Base-by-base conservation (phyloP, 2,113 vertebrate species). In the Pogonocichla stellata region DNA sequence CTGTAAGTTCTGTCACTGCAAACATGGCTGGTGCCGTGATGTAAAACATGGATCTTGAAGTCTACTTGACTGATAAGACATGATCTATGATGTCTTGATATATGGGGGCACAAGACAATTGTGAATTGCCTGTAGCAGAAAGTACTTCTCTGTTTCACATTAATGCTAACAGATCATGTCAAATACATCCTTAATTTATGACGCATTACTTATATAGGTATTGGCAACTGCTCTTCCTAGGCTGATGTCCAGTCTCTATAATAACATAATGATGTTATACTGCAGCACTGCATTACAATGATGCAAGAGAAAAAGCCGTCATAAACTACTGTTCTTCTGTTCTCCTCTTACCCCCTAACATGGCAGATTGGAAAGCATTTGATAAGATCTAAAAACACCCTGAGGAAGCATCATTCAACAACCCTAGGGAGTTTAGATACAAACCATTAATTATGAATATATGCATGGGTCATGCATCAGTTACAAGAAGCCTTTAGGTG, bases 291-390 rank as follows among this genome's bases (percentile, higher is more conserved):
- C 34, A 36, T 18, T 82, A 24, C 14, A 71, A 62, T 19, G 18
- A 26, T 22, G 7, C 19, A 62, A 72, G 42, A 56, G 53, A 45
- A 62, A 69, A 60, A 53, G 8, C 6, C 5, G 48, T 12, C 31
- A 50, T 16, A 64, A 31, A 20, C 28, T 50, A 24, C 17, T 48
- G 5, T 36, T 88, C 43, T n/a, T 91, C 48, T 42, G 18, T 69
- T 81, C n/a, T 51, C 3, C 19, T 60, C 9, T 66, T 66, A 40
- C 2, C 0, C 3, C 2, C 1, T 24, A 65, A 51, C 3, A 29
- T 9, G 7, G 14, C 65, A n/a, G 11, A 2, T 42, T 70, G 18
- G 22, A 26, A 74, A 61, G 7, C 1, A 26, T 48, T 70, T 61
- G 18, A 33, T 48, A 33, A 81, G 14, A 61, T 74, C 33, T 51